phyloP scores from a whole-genome alignment of 1,140 invertebrate genomes.

The Papilio xuthus region DNA sequence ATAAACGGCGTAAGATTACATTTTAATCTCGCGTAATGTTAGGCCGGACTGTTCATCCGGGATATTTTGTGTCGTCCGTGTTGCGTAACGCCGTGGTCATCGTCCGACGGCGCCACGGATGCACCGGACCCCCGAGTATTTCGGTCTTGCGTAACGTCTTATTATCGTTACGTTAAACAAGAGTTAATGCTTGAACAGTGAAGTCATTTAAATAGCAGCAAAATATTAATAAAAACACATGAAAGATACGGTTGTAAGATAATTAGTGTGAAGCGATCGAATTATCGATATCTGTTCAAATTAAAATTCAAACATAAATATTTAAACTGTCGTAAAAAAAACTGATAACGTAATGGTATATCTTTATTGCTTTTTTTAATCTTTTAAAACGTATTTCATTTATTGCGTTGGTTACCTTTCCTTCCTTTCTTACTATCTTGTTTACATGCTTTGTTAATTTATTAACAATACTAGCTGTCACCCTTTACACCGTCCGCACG shows the following conservation, averaged over 20 bases:
- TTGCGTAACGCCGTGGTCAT: constrained; percentile 21
- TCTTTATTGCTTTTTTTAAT: neutral
- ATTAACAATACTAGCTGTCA: neutral
- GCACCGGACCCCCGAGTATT: constrained; percentile 13
- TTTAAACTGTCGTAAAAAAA: too few species aligned
- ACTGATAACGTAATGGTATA: too few species aligned
- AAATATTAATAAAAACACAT: neutral
- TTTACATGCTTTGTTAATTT: neutral
- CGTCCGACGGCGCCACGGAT: constrained; percentile 5
- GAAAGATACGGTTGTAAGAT: neutral
- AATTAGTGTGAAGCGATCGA: neutral
- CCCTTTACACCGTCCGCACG: too few species aligned
- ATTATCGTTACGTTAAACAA: constrained; percentile 8
- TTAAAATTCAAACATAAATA: too few species aligned
- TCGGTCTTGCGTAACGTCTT: constrained; percentile 12
- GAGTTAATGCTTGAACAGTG: neutral
- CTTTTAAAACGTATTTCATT: too few species aligned
- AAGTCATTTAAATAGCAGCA: neutral
- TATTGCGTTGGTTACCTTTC: neutral
- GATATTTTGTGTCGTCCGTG: constrained; percentile 20
- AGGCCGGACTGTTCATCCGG: neutral
- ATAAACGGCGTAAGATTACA: constrained; percentile 17
- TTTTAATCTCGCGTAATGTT: constrained; percentile 19
- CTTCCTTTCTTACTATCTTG: neutral
- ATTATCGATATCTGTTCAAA: neutral